These are phyloP conservation scores for Caenorhabditis panamensis DNA, from an alignment of 2,888 invertebrate genomes.

Conservation along the genomic window DNA sequence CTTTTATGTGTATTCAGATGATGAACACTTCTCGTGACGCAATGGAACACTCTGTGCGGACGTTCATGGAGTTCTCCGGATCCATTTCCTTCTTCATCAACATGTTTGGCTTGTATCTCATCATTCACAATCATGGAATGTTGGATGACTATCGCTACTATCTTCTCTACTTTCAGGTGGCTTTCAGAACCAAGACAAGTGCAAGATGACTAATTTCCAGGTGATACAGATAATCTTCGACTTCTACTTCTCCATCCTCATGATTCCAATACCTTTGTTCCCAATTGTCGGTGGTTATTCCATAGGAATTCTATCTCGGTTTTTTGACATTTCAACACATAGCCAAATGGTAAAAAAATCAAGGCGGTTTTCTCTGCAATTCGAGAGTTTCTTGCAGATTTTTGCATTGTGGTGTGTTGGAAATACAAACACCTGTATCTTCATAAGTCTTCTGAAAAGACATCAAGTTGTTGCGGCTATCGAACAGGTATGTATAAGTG, in stretches of 20 bases:
- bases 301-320: slow-evolving; percentile 15
- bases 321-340: slow-evolving; percentile 26
- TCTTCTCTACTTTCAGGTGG: slow-evolving; percentile 33
- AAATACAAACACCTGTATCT: slow-evolving; percentile 45
- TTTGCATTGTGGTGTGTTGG: slow-evolving; percentile 40
- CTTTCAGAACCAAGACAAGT: not conserved
- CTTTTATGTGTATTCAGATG: slow-evolving; percentile 8
- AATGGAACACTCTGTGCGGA: slow-evolving; percentile 9
- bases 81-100: slow-evolving; percentile 28
- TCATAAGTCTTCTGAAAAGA: slow-evolving; percentile 34
- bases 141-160: slow-evolving; percentile 42
- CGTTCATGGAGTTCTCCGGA: slow-evolving; percentile 35
- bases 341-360: slow-evolving; percentile 23
- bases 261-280: slow-evolving; percentile 39
- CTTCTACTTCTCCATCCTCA: slow-evolving; percentile 28
- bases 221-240: slow-evolving; percentile 22
- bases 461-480: slow-evolving; percentile 43
- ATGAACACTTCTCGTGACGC: slow-evolving; percentile 22
- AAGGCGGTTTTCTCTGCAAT: not conserved
- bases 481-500: slow-evolving; percentile 20
- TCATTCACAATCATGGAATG: slow-evolving; percentile 31
- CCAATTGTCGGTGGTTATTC: slow-evolving; percentile 42
- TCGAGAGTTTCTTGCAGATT: not conserved
- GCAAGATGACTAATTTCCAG: not conserved
- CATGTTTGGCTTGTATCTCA: slow-evolving; percentile 34